phyloP scores from a whole-genome alignment of 1,140 invertebrate species.

The Eubasilissa regina region DNA sequence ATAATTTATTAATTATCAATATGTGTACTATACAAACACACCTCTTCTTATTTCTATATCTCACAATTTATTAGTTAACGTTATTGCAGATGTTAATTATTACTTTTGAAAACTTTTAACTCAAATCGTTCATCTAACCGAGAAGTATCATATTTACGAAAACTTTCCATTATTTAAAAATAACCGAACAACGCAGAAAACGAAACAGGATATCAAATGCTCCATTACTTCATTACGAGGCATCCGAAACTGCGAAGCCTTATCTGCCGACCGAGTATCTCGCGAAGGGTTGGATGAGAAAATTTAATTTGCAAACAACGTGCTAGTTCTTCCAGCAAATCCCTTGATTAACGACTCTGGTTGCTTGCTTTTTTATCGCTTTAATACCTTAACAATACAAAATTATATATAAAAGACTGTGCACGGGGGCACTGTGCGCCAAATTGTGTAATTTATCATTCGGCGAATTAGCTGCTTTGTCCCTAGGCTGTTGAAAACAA shows the following conservation, averaged over 20 bases:
- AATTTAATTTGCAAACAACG: slow-evolving; percentile 37
- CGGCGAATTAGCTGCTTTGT: slow-evolving; percentile 6
- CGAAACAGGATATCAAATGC: background rate
- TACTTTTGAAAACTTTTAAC: background rate
- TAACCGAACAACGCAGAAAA: background rate
- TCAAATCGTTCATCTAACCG: background rate
- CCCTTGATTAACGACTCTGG: slow-evolving; percentile 30
- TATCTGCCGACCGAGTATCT: background rate
- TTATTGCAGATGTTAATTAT: background rate
- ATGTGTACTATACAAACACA: no score
- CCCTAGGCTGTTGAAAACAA: slow-evolving; percentile 4
- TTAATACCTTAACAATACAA: slow-evolving; percentile 26
- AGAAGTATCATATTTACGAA: background rate
- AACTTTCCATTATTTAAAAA: background rate
- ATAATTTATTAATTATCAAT: no score
- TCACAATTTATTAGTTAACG: no score
- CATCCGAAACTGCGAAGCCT: background rate
- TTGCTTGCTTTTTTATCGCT: slow-evolving; percentile 30
- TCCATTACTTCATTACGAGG: background rate
- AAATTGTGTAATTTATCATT: slow-evolving; percentile 22
- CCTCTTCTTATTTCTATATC: no score
- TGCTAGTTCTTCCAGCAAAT: slow-evolving; percentile 27
- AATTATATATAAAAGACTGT: background rate
- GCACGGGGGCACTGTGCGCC: background rate
- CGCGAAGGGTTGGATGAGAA: slow-evolving; percentile 26